Conservation (phyloP, 2,888 invertebrate genomes). For the Drosophila crucigera region DNA sequence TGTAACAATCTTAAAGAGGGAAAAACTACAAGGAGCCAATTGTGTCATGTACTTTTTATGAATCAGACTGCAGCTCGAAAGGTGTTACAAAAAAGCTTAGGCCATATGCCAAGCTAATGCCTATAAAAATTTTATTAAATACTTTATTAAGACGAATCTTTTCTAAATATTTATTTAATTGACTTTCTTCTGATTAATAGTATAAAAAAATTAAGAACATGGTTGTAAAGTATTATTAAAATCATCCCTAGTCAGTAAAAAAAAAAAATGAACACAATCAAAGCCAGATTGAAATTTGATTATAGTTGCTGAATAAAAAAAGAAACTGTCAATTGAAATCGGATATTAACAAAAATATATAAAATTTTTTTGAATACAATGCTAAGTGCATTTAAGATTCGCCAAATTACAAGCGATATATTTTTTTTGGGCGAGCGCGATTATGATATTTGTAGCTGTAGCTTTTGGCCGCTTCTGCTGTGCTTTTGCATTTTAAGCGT, state of each 20-base stretch:
- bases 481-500: constrained; percentile 68
- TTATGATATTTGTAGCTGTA: constrained; percentile 58
- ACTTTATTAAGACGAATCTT: not conserved
- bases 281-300: not conserved
- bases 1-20: not conserved
- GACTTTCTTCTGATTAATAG: not conserved
- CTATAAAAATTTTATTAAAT: not conserved
- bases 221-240: not conserved
- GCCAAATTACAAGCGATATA: constrained; percentile 10
- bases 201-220: not conserved
- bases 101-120: not conserved
- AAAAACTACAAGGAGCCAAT: not conserved
- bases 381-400: constrained; percentile 29
- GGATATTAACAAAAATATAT: not conserved
- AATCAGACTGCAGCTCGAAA: not conserved
- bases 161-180: not conserved
- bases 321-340: not conserved
- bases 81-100: not conserved
- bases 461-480: constrained; percentile 49
- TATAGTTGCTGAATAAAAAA: not conserved
- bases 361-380: not conserved
- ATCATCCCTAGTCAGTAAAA: not conserved
- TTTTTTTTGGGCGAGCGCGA: constrained; percentile 49
- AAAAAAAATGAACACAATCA: not conserved
- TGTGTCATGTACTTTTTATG: not conserved